A percentile compares a stretch with the other conserved stretches of the same genome.
Conservation (phyloP, 2,888 invertebrate genomes). For the Pseudoips prasinana region DNA sequence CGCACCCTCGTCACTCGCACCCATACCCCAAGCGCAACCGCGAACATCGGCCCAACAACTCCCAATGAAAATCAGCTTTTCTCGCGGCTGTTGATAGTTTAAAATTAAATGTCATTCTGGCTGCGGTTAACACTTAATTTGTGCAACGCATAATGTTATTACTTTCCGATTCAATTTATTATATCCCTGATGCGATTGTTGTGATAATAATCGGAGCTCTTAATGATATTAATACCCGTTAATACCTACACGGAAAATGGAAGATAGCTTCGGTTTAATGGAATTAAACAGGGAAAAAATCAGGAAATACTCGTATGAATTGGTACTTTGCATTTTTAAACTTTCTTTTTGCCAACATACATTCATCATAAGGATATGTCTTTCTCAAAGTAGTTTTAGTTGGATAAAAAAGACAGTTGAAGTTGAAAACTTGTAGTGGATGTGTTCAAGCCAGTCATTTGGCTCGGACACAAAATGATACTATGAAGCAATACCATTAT, state of each 20-base stretch:
- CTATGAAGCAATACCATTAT: background rate
- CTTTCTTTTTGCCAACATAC: too few species aligned
- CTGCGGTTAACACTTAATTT: conserved; percentile 77
- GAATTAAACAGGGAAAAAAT: conserved; percentile 26
- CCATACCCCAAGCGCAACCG: conserved; percentile 41
- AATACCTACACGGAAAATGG: conserved; percentile 39
- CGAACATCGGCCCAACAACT: background rate
- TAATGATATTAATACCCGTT: conserved; percentile 72
- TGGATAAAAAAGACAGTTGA: conserved; percentile 4
- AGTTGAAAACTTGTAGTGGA: conserved; percentile 1
- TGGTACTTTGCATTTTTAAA: too few species aligned
- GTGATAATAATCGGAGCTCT: conserved; percentile 67
- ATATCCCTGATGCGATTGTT: conserved; percentile 66
- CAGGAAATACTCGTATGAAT: too few species aligned
- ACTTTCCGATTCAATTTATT: conserved; percentile 76
- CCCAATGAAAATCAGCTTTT: conserved; percentile 73
- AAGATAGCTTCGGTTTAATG: conserved; percentile 43
- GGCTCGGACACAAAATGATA: background rate
- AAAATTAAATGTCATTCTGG: conserved; percentile 78
- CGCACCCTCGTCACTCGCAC: conserved; percentile 40
- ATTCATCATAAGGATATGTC: too few species aligned
- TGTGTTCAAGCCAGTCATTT: background rate
- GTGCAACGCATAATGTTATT: conserved; percentile 71
- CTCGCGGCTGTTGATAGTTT: conserved; percentile 69
- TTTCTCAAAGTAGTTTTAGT: conserved; percentile 14